Evolutionary conservation across 2,888 invertebrate genomes (phyloP), one percentile per base, ranked within the genome.

Genomic region (Ametastegia equiseti): DNA sequence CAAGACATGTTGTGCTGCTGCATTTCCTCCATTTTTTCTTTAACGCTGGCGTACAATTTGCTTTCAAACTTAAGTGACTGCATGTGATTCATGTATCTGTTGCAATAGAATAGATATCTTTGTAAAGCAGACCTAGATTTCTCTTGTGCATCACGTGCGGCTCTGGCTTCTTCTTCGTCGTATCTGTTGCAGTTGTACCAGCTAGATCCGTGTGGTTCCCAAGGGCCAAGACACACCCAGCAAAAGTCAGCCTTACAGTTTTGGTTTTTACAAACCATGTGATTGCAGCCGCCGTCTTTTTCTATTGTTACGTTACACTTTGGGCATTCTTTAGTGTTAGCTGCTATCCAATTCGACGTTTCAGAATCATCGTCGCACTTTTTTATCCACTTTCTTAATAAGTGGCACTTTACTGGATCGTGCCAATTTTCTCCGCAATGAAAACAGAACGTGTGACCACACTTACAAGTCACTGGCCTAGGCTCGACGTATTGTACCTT

Each of bases 21-120:
- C 99, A 99, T 99, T 93, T 98, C 98, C 92, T 99, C 98, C 99
- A 99, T 99, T 94, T 99, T 99, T 91, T 97, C 96, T 92, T 98
- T 98, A 82, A 99, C 97, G 83, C 97, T 97, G 7, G 98, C 97
- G 93, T 99, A 98, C 81, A 99, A 94, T 94, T 99, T 99, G 92
- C 96, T 96, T 93, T 99, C 99, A 93, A 99, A 98, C 92, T 98
- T 98, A 89, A 99, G 94, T 85, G 98, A 98, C 92, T 98, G 98
- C 97, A 98, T 98, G 93, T 99, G 99, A 93, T 99, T 99, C 97
- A 99, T 98, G 92, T 98, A 99, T 83, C 99, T 96, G 93, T 99
- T 99, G 93, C 98, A 99, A 93, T 99, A 99, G 93, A 99, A 99
- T 87, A 99, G 93, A 92, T 99, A 99, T 89, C 99, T 96, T 89